These are phyloP conservation scores for Strigamia maritima DNA, from an alignment of 2,888 invertebrate genomes.

Conservation along the genomic window DNA sequence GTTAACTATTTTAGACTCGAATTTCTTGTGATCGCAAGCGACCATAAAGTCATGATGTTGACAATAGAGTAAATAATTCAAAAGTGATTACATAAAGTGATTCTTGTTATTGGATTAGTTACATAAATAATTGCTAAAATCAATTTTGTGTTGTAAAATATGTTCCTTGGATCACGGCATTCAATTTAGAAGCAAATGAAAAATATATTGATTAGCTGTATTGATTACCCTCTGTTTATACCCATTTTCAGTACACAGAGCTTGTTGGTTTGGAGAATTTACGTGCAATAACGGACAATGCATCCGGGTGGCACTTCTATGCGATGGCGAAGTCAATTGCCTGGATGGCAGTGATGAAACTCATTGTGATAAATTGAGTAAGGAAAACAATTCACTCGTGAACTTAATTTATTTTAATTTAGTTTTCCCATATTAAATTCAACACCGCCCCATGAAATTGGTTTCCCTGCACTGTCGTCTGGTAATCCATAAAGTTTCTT, in stretches of 20 bases:
- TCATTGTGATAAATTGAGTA: slow-evolving; percentile 43
- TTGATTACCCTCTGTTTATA: background rate
- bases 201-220: background rate
- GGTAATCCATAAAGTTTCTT: background rate
- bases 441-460: background rate
- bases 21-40: background rate
- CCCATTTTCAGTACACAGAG: slow-evolving; percentile 49
- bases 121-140: no score
- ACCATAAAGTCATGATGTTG: background rate
- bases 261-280: slow-evolving; percentile 54
- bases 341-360: slow-evolving; percentile 48
- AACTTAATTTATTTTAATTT: background rate
- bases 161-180: background rate
- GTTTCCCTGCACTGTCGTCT: background rate
- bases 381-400: background rate
- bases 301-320: slow-evolving; percentile 52
- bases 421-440: background rate
- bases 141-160: no score
- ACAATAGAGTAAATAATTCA: background rate
- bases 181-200: background rate
- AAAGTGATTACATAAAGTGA: no score
- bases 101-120: no score
- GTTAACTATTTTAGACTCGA: background rate
- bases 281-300: slow-evolving; percentile 55
- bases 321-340: slow-evolving; percentile 51